Conservation (phyloP, 2,888 invertebrate genomes). For the Euzophera pinguis region DNA sequence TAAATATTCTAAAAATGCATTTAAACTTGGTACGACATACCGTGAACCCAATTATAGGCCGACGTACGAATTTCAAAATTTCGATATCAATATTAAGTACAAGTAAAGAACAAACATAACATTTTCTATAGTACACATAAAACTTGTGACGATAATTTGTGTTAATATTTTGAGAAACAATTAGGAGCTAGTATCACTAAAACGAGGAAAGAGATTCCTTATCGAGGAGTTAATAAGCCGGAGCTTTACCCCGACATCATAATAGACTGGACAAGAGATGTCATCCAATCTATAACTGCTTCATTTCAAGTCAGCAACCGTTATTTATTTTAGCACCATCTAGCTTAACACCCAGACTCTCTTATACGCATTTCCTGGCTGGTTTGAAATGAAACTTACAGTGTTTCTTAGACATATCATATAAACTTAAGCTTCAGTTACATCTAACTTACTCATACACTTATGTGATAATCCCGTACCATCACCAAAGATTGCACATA, state of each 20-base stretch:
- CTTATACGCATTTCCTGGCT: constrained; percentile 40
- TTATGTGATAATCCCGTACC: constrained; percentile 77
- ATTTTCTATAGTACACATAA: constrained; percentile 64
- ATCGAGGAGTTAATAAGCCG: constrained; percentile 52
- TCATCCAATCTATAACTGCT: constrained; percentile 71
- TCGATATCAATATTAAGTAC: constrained; percentile 63
- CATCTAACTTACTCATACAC: constrained; percentile 51
- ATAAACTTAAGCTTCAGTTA: constrained; percentile 43
- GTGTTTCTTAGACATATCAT: constrained; percentile 43
- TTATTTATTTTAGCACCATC: constrained; percentile 57
- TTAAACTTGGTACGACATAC: constrained; percentile 74
- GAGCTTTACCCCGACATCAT: constrained; percentile 38
- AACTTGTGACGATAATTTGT: constrained; percentile 75
- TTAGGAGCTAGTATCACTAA: constrained; percentile 80
- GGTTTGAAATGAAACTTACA: constrained; percentile 72
- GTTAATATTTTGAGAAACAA: constrained; percentile 68
- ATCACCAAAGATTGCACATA: constrained; percentile 91
- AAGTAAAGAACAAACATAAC: constrained; percentile 76
- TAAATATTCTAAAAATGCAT: constrained; percentile 79
- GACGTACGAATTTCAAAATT: constrained; percentile 57
- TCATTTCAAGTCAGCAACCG: constrained; percentile 72
- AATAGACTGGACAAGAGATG: constrained; percentile 72
- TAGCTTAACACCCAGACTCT: constrained; percentile 23
- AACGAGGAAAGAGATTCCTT: constrained; percentile 75
- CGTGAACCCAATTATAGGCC: constrained; percentile 40